These are phyloP conservation scores for Cephus rjabovi DNA, from an alignment of 2,888 invertebrate species.

Conservation along the genomic window DNA sequence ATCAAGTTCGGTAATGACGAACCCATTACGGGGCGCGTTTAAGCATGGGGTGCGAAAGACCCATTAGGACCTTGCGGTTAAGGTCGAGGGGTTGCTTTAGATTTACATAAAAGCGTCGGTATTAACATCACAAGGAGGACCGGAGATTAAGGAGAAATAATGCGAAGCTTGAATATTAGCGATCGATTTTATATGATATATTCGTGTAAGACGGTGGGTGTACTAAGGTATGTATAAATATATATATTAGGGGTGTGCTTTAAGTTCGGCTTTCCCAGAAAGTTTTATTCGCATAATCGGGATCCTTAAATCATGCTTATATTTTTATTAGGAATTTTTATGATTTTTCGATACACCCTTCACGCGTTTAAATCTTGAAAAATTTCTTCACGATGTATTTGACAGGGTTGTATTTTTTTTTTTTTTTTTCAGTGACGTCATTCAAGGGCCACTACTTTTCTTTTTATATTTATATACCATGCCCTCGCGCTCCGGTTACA, in stretches of 20 bases:
- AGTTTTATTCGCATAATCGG: background rate
- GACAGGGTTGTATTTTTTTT: background rate
- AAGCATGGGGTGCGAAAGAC: background rate
- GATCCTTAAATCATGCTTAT: background rate
- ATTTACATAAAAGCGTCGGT: background rate
- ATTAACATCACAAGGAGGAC: background rate
- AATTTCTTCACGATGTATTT: too few species aligned
- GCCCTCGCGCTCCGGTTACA: background rate
- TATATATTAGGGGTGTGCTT: background rate
- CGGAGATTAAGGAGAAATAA: background rate
- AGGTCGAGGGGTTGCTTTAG: conserved; percentile 4
- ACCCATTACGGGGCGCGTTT: conserved; percentile 32
- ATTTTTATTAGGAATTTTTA: background rate
- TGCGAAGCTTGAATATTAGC: background rate
- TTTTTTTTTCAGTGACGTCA: background rate
- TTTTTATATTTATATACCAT: background rate
- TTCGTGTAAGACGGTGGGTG: background rate
- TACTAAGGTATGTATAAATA: background rate
- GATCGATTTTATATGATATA: background rate
- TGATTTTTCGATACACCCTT: background rate
- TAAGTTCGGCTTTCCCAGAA: background rate
- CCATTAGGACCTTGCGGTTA: background rate
- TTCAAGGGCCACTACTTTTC: background rate
- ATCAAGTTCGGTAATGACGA: conserved; percentile 42
- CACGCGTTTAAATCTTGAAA: background rate